Conservation (phyloP, 2,113 vertebrate genomes). For the Hypocryptadius cinnamomeus region DNA sequence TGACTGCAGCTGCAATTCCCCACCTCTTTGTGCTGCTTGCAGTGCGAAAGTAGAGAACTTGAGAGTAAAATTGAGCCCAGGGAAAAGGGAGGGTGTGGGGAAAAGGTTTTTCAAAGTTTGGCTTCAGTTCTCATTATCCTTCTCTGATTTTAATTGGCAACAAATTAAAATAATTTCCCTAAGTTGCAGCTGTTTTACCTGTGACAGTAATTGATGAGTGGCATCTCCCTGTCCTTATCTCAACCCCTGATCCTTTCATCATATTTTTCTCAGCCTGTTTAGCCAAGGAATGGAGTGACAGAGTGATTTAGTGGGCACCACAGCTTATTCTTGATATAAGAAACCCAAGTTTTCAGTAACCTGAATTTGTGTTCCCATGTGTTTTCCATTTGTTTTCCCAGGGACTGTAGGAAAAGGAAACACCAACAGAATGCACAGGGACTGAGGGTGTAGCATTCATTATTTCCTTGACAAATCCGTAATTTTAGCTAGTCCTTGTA, state of each 20-base stretch:
- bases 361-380: not conserved
- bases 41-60: not conserved
- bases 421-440: not conserved
- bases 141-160: not conserved
- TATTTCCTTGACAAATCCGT: not conserved
- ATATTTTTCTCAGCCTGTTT: not conserved
- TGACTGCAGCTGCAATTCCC: not conserved
- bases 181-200: not conserved
- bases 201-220: not conserved
- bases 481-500: not conserved
- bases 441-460: fast-evolving
- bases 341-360: not conserved
- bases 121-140: not conserved
- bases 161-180: not conserved
- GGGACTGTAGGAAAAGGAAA: not conserved
- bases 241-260: not conserved
- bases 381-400: not conserved
- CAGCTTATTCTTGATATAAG: not conserved
- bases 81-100: not conserved
- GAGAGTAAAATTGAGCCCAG: not conserved
- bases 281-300: not conserved
- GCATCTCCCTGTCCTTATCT: not conserved
- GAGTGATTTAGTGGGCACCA: not conserved
- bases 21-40: not conserved
- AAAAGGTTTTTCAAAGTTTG: not conserved